Evolutionary conservation across 2,888 invertebrate genomes (phyloP).

Genomic region (Peribatodes rhomboidaria): DNA sequence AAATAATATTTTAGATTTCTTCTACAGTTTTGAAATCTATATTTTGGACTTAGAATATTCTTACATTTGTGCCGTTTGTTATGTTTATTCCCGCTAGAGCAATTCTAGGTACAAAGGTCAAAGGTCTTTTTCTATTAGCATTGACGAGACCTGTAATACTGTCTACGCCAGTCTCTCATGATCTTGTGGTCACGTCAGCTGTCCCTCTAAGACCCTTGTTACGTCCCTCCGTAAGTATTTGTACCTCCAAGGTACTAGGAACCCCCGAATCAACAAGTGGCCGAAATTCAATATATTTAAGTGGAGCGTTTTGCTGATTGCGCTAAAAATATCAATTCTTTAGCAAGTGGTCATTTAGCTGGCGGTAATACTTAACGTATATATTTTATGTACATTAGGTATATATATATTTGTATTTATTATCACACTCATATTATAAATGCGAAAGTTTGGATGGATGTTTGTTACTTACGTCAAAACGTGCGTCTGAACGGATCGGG

Average conservation of each 20-base stretch:
- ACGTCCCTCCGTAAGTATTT: constrained; percentile 51
- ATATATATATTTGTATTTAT: too few relatives aligned
- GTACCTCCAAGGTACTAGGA: constrained; percentile 45
- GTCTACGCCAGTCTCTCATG: constrained; percentile 49
- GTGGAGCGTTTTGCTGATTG: constrained; percentile 40
- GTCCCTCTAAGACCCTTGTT: constrained; percentile 69
- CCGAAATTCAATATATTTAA: constrained; percentile 57
- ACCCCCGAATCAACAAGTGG: constrained; percentile 66
- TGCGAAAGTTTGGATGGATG: too few relatives aligned
- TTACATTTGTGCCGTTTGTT: too few relatives aligned
- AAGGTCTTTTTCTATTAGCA: not conserved
- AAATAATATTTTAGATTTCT: too few relatives aligned
- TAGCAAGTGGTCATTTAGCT: constrained; percentile 31
- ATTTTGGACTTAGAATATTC: too few relatives aligned
- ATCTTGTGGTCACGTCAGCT: constrained; percentile 68
- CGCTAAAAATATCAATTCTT: constrained; percentile 43
- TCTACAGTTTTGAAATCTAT: too few relatives aligned
- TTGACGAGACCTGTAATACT: constrained; percentile 9
- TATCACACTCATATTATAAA: too few relatives aligned
- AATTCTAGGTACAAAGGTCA: not conserved
- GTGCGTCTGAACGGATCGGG: too few relatives aligned
- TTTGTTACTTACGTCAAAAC: too few relatives aligned
- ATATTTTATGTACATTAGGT: not conserved
- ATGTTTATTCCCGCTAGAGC: not conserved
- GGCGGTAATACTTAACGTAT: not conserved